phyloP scores from a whole-genome alignment of 2,797 vertebrate species.

The Gallirallus australis region DNA sequence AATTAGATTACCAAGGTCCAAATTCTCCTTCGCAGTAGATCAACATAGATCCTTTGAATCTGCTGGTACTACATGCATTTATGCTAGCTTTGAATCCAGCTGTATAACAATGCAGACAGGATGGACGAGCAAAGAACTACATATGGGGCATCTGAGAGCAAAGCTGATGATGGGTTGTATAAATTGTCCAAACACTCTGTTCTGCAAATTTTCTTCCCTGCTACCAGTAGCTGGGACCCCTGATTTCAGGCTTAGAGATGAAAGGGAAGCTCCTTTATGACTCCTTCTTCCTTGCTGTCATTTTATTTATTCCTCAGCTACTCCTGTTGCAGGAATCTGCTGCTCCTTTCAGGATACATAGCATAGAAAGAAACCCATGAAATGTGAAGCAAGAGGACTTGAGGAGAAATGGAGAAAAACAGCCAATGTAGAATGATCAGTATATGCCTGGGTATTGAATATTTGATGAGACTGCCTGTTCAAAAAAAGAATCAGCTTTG shows the following conservation, averaged over 20 bases:
- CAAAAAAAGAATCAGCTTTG: constrained; percentile 49
- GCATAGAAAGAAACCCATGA: not conserved
- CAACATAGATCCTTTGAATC: not conserved
- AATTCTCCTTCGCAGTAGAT: not conserved
- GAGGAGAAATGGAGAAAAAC: not conserved
- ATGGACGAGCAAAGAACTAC: not conserved
- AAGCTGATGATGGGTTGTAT: not conserved
- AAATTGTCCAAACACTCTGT: not conserved
- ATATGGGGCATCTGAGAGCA: not conserved
- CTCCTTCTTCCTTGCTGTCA: not conserved
- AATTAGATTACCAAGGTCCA: not conserved
- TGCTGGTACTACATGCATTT: not conserved
- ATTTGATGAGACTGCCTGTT: constrained; percentile 19
- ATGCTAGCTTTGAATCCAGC: not conserved
- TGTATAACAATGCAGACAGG: not conserved
- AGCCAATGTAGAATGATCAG: not conserved
- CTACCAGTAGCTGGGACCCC: not conserved
- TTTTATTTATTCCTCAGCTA: not conserved
- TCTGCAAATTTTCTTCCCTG: not conserved
- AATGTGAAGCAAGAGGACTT: not conserved
- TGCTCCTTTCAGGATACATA: not conserved
- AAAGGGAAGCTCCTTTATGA: not conserved
- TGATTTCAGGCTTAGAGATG: not conserved
- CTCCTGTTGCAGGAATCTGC: not conserved
- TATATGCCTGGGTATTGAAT: not conserved